Evolutionary conservation across 2,797 vertebrate genomes (phyloP), one percentile per base, ranked within the genome.

Genomic region (Enoplosus armatus): DNA sequence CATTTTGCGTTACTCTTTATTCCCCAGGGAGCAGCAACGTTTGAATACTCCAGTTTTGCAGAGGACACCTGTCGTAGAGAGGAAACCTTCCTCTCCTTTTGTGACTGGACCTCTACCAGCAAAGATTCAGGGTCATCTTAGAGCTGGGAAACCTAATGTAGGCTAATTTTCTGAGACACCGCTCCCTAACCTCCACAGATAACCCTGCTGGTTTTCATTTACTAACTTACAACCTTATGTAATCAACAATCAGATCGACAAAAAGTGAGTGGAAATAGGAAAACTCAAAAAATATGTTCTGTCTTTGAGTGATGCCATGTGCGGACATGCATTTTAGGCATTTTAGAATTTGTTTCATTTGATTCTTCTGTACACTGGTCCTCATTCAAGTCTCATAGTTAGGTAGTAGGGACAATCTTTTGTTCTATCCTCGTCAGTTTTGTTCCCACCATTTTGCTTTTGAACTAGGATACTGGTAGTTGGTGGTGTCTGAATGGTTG

Each of bases 11-110:
- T 53, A 29, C 55, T 20, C 8, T 47, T 50, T 93, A 75, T 29
- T 74, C 48, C 80, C n/a, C 88, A 99, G 98, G 97, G 96, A 96
- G 97, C 97, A 96, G 97, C 96, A 96, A 97, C 97, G 95, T 98
- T 93, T 97, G 96, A 99, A 92, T 94, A 95, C 80, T 95, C 95
- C 92, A 95, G 95, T 92, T 91, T 93, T 83, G 93, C 90, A 93
- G 93, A 95, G 92, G 91, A 94, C 82, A 54, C 86, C 93, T 77
- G 94, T 95, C 85, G 84, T 92, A 45, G 78, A 92, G 94, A 90
- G 84, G 95, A 84, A 93, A 87, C 24, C 76, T 87, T 94, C 92
- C 92, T 95, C 94, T 94, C 89, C 90, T 95, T 94, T 91, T 95
- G 95, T 83, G 94, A 96, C 93, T 95, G 96, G 94, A 95, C 95